These are phyloP conservation scores for Eupsittula cactorum DNA, from an alignment of 2,113 vertebrate genomes.

Conservation along the genomic window DNA sequence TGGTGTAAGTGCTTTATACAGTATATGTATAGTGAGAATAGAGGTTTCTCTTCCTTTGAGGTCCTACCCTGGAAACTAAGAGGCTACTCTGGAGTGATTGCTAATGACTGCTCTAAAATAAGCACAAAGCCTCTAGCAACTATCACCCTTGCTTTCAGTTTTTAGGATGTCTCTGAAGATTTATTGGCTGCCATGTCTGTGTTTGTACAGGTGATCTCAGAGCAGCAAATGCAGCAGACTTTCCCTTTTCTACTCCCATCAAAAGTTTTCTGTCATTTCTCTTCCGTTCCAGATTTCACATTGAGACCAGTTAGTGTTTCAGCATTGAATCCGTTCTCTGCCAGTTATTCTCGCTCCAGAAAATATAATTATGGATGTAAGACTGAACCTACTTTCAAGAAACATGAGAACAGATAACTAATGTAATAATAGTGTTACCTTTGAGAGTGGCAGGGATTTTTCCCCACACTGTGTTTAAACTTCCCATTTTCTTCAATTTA, in stretches of 20 bases:
- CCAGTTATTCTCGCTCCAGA: not conserved
- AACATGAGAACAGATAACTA: not conserved
- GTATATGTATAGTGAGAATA: not conserved
- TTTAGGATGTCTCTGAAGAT: not conserved
- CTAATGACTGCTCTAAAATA: not conserved
- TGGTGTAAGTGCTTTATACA: constrained; percentile 81
- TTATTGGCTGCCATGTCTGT: not conserved
- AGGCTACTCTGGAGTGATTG: not conserved
- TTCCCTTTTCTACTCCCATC: not conserved
- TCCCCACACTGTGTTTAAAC: not conserved
- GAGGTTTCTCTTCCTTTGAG: not conserved
- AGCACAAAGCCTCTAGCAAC: not conserved
- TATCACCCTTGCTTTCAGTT: not conserved
- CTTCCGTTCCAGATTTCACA: not conserved
- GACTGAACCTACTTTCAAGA: not conserved
- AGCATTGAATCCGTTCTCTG: not conserved
- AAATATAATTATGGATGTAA: not conserved
- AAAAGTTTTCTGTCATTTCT: not conserved
- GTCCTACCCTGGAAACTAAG: not conserved
- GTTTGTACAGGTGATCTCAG: not conserved
- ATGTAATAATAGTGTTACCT: not conserved
- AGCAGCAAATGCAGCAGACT: not conserved
- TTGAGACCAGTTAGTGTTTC: not conserved
- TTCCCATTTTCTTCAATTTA: not conserved
- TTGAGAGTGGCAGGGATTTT: not conserved